These are phyloP conservation scores for Falco naumanni DNA, from an alignment of 2,797 vertebrate species.

Conservation along the genomic window DNA sequence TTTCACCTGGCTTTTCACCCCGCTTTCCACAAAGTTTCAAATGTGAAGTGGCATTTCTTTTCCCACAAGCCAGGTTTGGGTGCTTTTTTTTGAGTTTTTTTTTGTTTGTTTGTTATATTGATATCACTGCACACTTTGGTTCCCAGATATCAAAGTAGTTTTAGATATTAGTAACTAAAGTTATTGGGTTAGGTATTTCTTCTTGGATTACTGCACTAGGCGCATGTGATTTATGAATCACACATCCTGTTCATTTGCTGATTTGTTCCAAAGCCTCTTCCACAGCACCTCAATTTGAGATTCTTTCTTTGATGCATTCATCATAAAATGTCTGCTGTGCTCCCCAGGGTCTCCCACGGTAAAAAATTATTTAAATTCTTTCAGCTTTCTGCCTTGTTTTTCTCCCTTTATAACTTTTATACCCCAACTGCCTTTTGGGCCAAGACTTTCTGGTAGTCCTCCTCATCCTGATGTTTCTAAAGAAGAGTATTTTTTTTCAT, in stretches of 20 bases:
- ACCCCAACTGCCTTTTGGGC: not conserved
- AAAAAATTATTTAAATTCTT: not conserved
- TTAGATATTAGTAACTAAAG: not conserved
- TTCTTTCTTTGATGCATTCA: not conserved
- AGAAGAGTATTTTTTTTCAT: not conserved
- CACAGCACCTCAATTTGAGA: not conserved
- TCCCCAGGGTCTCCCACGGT: not conserved
- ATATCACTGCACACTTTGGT: not conserved
- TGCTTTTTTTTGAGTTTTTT: not conserved
- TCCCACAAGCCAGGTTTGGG: not conserved
- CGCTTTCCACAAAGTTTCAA: not conserved
- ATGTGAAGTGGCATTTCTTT: not conserved
- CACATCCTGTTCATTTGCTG: not conserved
- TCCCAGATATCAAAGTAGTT: not conserved
- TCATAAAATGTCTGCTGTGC: not conserved
- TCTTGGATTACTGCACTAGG: not conserved
- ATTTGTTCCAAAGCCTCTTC: not conserved
- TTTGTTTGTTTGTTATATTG: not conserved
- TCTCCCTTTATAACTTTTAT: not conserved
- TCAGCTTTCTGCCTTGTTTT: not conserved
- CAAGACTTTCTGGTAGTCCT: not conserved
- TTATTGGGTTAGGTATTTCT: not conserved
- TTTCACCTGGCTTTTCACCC: not conserved
- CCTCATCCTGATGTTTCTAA: not conserved
- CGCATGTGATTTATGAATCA: not conserved